Evolutionary conservation across 1,140 invertebrate genomes (phyloP), one percentile per base, ranked within the genome.

Genomic region (Formica exsecta): DNA sequence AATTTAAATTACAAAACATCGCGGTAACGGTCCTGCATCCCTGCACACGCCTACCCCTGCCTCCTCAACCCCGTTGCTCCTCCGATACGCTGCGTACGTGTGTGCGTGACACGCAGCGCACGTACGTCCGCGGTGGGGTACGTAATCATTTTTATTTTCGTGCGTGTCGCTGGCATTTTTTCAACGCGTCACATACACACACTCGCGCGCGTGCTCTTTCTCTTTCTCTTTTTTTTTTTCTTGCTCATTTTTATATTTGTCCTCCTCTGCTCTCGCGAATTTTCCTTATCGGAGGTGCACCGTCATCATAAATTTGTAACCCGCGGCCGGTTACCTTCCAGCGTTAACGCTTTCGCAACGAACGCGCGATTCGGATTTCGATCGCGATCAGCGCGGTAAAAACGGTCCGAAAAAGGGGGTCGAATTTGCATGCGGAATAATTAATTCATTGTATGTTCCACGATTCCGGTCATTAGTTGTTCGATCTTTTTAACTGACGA

Each of bases 1-100:
- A 94, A 94, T 94, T 94, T 94, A 93, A 94, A 94, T 94, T 93
- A 93, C 93, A 94, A 94, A 94, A 93, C 91, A 94, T 94, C 92
- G 93, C 91, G 88, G 92, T 93, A 93, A 93, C 90, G 90, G 92
- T 81, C 87, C 79, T 66, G 85, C 85, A 84, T 64, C 75, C 62
- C 88, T 65, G 62, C 88, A 87, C 87, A 77, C 80, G 74, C 81
- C 81, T 77, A 51, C 48, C 61, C 73, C 57, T 32, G 38, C 48
- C 38, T 32, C 54, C 41, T 32, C 59, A n/a, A 8, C 71, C 5
- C 4, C 25, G 57, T 25, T 57, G 9, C 71, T 66, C 41, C 73
- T 44, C 77, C 64, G 68, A 91, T 89, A 91, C 68, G 77, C 16
- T 13, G 66, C 38, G 75, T 86, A 68, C 83, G 86, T 83, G 71